Evolutionary conservation across 2,888 invertebrate species (phyloP).

Genomic region (Standfussiana lucernea): DNA sequence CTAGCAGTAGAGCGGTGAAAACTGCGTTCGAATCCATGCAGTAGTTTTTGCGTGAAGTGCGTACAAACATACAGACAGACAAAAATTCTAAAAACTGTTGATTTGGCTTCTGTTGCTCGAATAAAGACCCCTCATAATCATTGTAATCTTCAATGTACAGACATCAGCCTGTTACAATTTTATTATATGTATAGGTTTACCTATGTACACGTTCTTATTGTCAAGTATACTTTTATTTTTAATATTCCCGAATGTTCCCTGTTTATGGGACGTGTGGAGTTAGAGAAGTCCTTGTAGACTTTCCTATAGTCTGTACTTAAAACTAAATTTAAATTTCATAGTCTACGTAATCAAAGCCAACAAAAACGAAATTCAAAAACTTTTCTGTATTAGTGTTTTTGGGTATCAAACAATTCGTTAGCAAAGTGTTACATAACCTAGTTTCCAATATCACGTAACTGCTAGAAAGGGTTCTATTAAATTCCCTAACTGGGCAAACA

Average conservation of each 20-base stretch:
- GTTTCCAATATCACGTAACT: neutral
- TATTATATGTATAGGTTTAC: too few species aligned
- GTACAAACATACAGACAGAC: too few species aligned
- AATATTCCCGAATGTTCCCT: neutral
- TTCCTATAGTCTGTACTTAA: neutral
- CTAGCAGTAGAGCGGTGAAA: too few species aligned
- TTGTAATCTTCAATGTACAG: too few species aligned
- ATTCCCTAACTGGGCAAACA: neutral
- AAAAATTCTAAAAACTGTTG: too few species aligned
- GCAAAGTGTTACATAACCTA: neutral
- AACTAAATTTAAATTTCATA: too few species aligned
- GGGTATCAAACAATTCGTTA: neutral
- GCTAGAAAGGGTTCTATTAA: neutral
- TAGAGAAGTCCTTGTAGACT: neutral
- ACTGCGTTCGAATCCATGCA: too few species aligned
- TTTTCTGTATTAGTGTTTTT: conserved; percentile 5
- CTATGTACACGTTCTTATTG: neutral
- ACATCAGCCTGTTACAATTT: too few species aligned
- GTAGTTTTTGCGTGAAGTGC: too few species aligned
- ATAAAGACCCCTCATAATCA: too few species aligned
- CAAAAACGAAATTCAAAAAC: neutral
- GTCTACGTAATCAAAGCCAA: neutral
- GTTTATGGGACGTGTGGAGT: neutral
- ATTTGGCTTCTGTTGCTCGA: too few species aligned
- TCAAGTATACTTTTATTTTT: neutral